Evolutionary conservation across 2,797 vertebrate species (phyloP), one percentile per base, ranked within the genome.

Genomic region (Silurus lanzhouensis): DNA sequence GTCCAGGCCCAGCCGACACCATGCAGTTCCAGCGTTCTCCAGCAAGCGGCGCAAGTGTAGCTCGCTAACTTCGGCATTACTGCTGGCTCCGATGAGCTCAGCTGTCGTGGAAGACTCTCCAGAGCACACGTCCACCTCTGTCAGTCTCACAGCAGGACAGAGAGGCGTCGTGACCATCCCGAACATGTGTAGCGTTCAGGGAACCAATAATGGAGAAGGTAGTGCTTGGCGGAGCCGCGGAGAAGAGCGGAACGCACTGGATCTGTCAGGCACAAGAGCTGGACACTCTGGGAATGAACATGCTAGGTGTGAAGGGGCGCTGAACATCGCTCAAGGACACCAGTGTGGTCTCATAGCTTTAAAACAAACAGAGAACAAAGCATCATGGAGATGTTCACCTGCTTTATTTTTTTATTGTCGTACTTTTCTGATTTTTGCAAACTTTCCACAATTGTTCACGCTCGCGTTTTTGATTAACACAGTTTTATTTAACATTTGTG

Each of bases 161-260:
- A 46, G 91, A 86, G 0, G 93, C 96, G 13, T 94, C 95, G 85
- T 98, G 96, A 44, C 96, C 1, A 92, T 95, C 8, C 96, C 97
- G n/a, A 98, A 98, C 97, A 98, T 98, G 92, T 98, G 97, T 2
- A 97, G 96, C 97, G 19, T 98, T 97, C 64, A 98, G 92, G 10
- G 97, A 97, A 67, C 97, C 97, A 63, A 98, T 97, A 87, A 98
- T 92, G 1, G 97, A 97, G 91, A 98, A 98, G 0, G 96, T 52
- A 98, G 95, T 93, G 94, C 31, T 92, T 94, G 75, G 92, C 87
- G 66, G 89, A 95, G 66, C 95, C 96, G 27, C 95, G 92, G 96
- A 97, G 89, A 96, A 98, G 5, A 98, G 93, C 4, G 97, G 97
- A 3, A 98, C 96, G 0, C 97, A 25, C 97, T 97, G 90, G 93